These are phyloP conservation scores for Endomychus coccineus DNA, from an alignment of 2,888 invertebrate genomes.

Conservation along the genomic window DNA sequence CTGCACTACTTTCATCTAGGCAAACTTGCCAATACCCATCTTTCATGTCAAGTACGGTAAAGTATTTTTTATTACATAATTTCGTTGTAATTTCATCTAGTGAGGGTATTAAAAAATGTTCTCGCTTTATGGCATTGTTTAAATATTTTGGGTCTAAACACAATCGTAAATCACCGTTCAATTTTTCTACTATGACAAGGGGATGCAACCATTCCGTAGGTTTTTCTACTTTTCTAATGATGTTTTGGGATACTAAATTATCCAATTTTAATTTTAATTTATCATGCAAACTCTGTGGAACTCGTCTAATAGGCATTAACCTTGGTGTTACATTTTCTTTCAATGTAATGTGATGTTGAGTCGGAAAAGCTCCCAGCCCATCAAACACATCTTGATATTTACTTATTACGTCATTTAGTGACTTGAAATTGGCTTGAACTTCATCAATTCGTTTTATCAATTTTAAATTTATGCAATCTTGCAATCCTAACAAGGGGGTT, in stretches of 20 bases:
- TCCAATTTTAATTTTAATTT: conserved; percentile 12
- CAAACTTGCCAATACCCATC: conserved; percentile 20
- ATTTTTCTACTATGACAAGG: conserved; percentile 20
- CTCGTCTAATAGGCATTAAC: conserved; percentile 10
- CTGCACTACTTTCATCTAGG: too few relatives aligned
- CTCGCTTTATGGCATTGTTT: conserved; percentile 14
- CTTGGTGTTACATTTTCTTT: conserved; percentile 14
- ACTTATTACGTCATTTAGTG: too few relatives aligned
- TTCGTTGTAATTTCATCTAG: conserved; percentile 17
- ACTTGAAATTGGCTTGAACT: background rate
- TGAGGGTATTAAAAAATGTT: conserved; percentile 19
- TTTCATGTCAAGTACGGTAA: conserved; percentile 21
- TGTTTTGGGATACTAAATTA: too few relatives aligned
- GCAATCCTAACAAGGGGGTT: conserved; percentile 2
- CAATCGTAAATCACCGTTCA: conserved; percentile 18
- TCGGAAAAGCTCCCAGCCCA: conserved; percentile 14
- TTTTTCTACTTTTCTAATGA: conserved; percentile 6
- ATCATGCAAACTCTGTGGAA: conserved; percentile 11
- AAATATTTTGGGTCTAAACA: conserved; percentile 19
- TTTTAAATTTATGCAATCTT: background rate
- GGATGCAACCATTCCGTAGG: conserved; percentile 18
- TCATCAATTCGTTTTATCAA: conserved; percentile 1
- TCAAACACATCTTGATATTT: conserved; percentile 11
- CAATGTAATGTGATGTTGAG: conserved; percentile 11
- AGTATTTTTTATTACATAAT: conserved; percentile 16